Evolutionary conservation across 2,888 invertebrate species (phyloP).

Genomic region (Drosophila histrio): DNA sequence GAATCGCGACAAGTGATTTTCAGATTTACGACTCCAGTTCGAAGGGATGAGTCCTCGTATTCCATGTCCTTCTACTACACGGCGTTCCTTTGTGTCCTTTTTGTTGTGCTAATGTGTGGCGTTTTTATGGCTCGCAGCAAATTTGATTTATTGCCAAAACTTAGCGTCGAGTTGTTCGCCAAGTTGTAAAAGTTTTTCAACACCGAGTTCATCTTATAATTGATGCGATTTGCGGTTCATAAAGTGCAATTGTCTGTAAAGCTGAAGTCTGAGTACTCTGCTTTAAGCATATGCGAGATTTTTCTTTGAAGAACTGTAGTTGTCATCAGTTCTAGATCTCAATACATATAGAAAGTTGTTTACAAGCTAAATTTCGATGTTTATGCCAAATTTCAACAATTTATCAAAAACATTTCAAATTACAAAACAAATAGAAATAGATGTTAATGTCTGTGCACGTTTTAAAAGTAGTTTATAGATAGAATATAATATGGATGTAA

Average conservation of each 20-base stretch:
- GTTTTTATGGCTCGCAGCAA: conserved; percentile 73
- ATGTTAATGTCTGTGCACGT: background rate
- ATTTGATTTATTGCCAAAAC: conserved; percentile 77
- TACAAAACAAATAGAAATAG: background rate
- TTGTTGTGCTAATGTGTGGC: conserved; percentile 77
- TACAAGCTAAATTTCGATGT: background rate
- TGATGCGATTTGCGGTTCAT: conserved; percentile 77
- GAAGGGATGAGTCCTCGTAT: conserved; percentile 20
- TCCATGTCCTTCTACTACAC: background rate
- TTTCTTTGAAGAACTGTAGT: conserved; percentile 11
- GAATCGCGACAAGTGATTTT: conserved; percentile 82
- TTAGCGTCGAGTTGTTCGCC: conserved; percentile 53
- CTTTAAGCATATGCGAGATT: conserved; percentile 64
- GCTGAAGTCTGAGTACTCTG: conserved; percentile 11
- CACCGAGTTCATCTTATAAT: conserved; percentile 71
- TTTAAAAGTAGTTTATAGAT: background rate
- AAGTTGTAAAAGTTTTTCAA: conserved; percentile 58
- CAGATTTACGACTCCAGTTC: conserved; percentile 77
- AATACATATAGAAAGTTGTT: background rate
- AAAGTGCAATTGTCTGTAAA: conserved; percentile 75
- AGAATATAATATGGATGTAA: too few species aligned
- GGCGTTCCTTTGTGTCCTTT: conserved; percentile 33
- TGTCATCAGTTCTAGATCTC: too few species aligned
- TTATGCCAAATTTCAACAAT: background rate
- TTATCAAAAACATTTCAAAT: background rate